A percentile compares a stretch with the other conserved stretches of the same genome.
phyloP scores from a whole-genome alignment of 1,140 invertebrate genomes.

The Trachymyrmex cornetzi region DNA sequence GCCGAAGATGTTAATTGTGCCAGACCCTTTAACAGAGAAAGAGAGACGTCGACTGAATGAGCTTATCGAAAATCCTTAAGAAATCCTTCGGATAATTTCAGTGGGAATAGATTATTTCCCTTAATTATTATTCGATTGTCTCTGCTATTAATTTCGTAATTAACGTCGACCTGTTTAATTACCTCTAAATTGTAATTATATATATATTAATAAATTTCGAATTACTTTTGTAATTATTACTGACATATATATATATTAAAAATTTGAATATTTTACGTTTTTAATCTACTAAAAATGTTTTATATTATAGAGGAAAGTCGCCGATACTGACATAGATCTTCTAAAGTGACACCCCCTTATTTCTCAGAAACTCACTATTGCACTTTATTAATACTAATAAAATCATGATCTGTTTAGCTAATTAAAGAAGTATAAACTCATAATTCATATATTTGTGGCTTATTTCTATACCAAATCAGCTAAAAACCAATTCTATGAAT shows the following conservation, averaged over 20 bases:
- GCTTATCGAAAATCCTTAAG: conserved; percentile 64
- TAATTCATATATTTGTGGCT: too few relatives aligned
- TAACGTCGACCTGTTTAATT: neutral
- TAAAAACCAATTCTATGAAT: too few relatives aligned
- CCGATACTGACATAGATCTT: too few relatives aligned
- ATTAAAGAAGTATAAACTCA: too few relatives aligned
- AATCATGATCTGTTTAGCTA: too few relatives aligned
- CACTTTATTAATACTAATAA: too few relatives aligned
- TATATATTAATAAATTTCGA: neutral
- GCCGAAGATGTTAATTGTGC: conserved; percentile 72
- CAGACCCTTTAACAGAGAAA: conserved; percentile 78
- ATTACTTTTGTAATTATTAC: neutral
- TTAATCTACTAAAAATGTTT: neutral
- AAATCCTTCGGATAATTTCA: neutral
- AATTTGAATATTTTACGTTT: neutral
- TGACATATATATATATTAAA: neutral
- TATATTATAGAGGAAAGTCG: too few relatives aligned
- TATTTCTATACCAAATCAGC: too few relatives aligned
- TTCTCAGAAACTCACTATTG: too few relatives aligned
- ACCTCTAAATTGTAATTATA: neutral
- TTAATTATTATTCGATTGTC: neutral
- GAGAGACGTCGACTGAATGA: conserved; percentile 79
- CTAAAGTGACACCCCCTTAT: too few relatives aligned
- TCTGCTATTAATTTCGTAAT: neutral
- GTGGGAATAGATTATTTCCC: neutral